Base-by-base conservation (phyloP, 2,113 vertebrate species). In the Arvicanthis niloticus region DNA sequence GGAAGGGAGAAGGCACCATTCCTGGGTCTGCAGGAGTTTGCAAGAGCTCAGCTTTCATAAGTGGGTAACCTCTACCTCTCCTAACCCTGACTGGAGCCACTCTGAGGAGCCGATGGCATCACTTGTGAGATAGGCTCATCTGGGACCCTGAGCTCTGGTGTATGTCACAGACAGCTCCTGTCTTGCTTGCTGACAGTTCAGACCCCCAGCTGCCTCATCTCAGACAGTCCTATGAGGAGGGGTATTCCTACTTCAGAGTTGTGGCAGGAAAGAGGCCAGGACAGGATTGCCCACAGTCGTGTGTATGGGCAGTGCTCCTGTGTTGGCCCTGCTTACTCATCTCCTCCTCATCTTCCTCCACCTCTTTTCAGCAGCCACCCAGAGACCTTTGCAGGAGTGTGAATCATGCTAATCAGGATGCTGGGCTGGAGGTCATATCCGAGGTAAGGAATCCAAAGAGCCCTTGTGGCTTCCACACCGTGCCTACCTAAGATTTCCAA, bases 351-450 rank as follows among this genome's bases (percentile, higher is more conserved):
- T 42, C 5, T 12, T 31, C n/a, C 40, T 67, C 40, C 31, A 45
- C 3, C 1, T 34, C 26, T 29, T 48, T 10, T 22, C 10, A 22
- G 42, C 16, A 45, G 24, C 40, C 9, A 40, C n/a, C 40, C 15
- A 11, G 58, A 45, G 82, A 60, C n/a, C 82, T 11, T 65, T 7
- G 4, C 40, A 45, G 82, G 13, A 31, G 15, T 31, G 8, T 45
- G n/a, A 15, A 40, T 34, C 82, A 10, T 42, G 26, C 40, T 85
- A 26, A 45, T 65, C 40, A 45, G 26, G 40, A 45, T 58, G 62
- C 0, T 0, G n/a, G 7, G 24, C 22, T 9, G 11, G 37, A 84
- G 80, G 13, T 37, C 37, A n/a, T 12, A 7, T 22, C 21, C 12
- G 24, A 31, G n/a, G 56, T 17, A 62, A 62, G 58, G 58, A 16